Percentiles rank a stretch among this genome's conserved stretches.
Evolutionary conservation across 2,888 invertebrate genomes (phyloP).

Genomic region (Apamea sordens): DNA sequence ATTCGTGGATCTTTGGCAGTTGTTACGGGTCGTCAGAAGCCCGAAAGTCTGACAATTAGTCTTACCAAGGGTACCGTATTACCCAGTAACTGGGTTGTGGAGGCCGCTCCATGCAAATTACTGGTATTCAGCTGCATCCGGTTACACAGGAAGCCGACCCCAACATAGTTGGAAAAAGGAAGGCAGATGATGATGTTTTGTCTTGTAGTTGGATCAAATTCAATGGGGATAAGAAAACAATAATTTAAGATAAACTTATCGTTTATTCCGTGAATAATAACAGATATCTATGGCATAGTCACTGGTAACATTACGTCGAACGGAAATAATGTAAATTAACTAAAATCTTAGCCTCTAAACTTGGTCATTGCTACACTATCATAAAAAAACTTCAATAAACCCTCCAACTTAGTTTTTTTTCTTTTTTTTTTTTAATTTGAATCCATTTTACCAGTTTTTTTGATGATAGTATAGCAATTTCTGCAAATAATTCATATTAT

Average conservation of each 20-base stretch:
- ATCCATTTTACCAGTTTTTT: background rate
- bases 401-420: background rate
- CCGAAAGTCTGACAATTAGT: too few relatives aligned
- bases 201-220: background rate
- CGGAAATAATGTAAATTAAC: constrained; percentile 70
- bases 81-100: too few relatives aligned
- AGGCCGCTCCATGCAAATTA: too few relatives aligned
- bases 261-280: constrained; percentile 88
- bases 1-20: too few relatives aligned
- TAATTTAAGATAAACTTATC: constrained; percentile 73
- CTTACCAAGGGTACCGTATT: too few relatives aligned
- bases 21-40: too few relatives aligned
- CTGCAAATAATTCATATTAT: constrained; percentile 31
- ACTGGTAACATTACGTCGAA: constrained; percentile 87
- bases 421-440: background rate
- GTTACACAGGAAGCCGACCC: too few relatives aligned
- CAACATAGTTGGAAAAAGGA: too few relatives aligned
- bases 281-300: constrained; percentile 89
- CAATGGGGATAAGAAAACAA: constrained; percentile 48
- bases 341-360: constrained; percentile 82
- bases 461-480: constrained; percentile 46
- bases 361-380: constrained; percentile 57
- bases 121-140: too few relatives aligned
- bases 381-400: constrained; percentile 10
- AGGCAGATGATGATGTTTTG: background rate